These are phyloP conservation scores for Sinocyclocheilus anophthalmus DNA, from an alignment of 2,113 vertebrate genomes.

Conservation along the genomic window DNA sequence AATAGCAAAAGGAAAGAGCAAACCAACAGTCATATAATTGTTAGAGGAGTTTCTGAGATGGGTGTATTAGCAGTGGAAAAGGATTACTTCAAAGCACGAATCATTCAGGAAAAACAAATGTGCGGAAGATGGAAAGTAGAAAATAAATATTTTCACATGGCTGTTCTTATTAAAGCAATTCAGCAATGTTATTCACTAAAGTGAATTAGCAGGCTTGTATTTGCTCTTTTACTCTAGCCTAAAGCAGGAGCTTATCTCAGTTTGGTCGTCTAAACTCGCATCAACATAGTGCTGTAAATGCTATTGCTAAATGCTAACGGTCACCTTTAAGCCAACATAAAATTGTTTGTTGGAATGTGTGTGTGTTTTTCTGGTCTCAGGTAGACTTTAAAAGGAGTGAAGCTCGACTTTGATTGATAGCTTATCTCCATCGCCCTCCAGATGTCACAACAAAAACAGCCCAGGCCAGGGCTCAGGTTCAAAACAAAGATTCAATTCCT, in stretches of 20 bases:
- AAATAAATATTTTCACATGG: constrained; percentile 24
- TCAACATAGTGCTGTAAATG: background rate
- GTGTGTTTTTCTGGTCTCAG: constrained; percentile 2
- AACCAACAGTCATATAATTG: background rate
- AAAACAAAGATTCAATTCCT: constrained; percentile 58
- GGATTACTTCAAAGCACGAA: background rate
- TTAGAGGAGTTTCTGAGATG: background rate
- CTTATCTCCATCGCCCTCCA: constrained; percentile 48
- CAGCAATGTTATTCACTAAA: constrained; percentile 21
- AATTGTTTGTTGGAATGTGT: background rate
- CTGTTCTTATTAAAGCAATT: constrained; percentile 16
- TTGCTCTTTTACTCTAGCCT: constrained; percentile 29
- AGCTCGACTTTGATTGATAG: constrained; percentile 44
- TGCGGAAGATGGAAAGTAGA: background rate
- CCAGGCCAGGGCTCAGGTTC: constrained; percentile 38
- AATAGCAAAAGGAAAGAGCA: constrained; percentile 11
- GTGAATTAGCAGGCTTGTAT: constrained; percentile 2
- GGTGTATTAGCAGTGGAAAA: constrained; percentile 3
- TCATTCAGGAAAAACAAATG: background rate
- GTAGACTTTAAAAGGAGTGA: constrained; percentile 39
- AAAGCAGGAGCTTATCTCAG: constrained; percentile 24
- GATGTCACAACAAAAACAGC: constrained; percentile 46
- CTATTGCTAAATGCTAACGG: background rate
- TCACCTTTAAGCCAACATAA: constrained; percentile 1
- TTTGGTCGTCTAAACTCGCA: constrained; percentile 12